Percentiles rank a stretch among this genome's conserved stretches.
Evolutionary conservation across 2,888 invertebrate species (phyloP).

Genomic region (Hypercompe scribonia): DNA sequence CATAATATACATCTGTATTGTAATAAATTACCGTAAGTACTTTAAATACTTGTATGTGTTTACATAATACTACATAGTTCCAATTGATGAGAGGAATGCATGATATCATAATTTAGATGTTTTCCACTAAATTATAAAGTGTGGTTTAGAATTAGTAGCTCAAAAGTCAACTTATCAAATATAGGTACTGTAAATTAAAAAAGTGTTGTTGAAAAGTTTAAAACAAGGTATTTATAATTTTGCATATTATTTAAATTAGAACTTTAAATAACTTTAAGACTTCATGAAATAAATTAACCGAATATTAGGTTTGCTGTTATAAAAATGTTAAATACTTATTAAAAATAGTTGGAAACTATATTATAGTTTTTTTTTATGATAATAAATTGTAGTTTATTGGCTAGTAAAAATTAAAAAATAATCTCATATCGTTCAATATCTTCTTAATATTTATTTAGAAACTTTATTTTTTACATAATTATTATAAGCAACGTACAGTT

Average conservation of each 20-base stretch:
- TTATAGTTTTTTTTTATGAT: background rate
- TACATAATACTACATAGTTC: slow-evolving; percentile 63
- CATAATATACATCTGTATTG: slow-evolving; percentile 1
- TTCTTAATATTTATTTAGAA: too few relatives aligned
- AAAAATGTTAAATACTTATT: background rate
- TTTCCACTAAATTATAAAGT: background rate
- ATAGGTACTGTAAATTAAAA: background rate
- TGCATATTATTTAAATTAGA: background rate
- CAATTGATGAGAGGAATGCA: background rate
- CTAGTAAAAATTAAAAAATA: background rate
- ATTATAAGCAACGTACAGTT: too few relatives aligned
- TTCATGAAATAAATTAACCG: background rate
- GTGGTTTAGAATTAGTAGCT: background rate
- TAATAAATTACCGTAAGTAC: slow-evolving; percentile 46
- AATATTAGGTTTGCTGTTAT: background rate
- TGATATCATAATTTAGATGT: background rate
- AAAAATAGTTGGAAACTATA: background rate
- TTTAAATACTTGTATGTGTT: slow-evolving; percentile 52
- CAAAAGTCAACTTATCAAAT: background rate
- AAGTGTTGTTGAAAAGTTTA: background rate
- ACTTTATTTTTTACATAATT: background rate
- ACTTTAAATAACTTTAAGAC: background rate
- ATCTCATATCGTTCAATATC: background rate
- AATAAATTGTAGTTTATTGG: background rate
- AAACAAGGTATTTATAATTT: background rate